Evolutionary conservation across 2,113 vertebrate species (phyloP).

Genomic region (Panthera tigris): DNA sequence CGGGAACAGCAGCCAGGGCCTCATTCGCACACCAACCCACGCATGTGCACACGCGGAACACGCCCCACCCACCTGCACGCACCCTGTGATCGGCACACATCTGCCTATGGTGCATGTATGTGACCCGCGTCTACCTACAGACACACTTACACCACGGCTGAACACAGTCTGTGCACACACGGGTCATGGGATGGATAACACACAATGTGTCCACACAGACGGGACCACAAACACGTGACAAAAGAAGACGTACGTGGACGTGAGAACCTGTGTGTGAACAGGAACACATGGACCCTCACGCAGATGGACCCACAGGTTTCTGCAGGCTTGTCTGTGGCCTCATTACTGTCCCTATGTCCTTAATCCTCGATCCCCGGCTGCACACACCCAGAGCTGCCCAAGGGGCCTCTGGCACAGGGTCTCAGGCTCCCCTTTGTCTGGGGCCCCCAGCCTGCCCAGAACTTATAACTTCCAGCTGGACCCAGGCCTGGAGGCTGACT

Average conservation of each 20-base stretch:
- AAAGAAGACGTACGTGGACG: not conserved
- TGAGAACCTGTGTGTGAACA: accelerated
- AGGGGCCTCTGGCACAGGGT: not conserved
- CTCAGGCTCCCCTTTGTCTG: not conserved
- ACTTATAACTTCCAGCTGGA: not conserved
- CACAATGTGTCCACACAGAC: too few species aligned
- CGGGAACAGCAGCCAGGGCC: not conserved
- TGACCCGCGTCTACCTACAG: not conserved
- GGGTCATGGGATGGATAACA: not conserved
- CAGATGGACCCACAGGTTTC: not conserved
- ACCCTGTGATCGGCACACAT: not conserved
- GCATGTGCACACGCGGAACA: not conserved
- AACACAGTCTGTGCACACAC: not conserved
- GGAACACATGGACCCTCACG: not conserved
- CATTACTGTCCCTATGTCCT: not conserved
- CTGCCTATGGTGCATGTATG: not conserved
- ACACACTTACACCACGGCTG: accelerated
- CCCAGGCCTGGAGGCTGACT: not conserved
- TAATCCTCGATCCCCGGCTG: not conserved
- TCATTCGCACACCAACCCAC: accelerated
- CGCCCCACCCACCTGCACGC: accelerated
- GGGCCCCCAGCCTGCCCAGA: not conserved
- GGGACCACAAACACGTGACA: accelerated
- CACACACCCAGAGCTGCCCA: not conserved
- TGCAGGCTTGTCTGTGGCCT: too few species aligned